Evolutionary conservation across 2,888 invertebrate species (phyloP).

Genomic region (Deilephila elpenor): DNA sequence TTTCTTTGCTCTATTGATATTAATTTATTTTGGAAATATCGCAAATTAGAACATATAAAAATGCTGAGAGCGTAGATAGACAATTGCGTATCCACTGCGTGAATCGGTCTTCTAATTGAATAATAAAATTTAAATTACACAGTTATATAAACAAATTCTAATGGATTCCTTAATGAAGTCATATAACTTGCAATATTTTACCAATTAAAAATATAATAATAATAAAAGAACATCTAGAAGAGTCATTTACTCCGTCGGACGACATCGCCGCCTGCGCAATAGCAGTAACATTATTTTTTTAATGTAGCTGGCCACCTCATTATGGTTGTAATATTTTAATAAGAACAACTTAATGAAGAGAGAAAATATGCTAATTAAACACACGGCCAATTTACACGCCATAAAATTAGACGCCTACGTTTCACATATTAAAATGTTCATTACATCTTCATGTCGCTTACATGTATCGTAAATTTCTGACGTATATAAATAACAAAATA

Average conservation of each 20-base stretch:
- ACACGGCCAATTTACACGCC: constrained; percentile 23
- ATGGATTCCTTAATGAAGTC: not conserved
- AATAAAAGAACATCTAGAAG: not conserved
- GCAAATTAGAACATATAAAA: too few species aligned
- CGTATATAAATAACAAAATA: constrained; percentile 28
- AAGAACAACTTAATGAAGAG: constrained; percentile 29
- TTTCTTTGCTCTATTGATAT: too few species aligned
- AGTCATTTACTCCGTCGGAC: not conserved
- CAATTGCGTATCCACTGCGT: too few species aligned
- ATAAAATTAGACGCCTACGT: constrained; percentile 25
- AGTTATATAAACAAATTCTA: not conserved
- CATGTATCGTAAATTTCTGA: not conserved
- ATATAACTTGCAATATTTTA: not conserved
- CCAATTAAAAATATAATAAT: constrained; percentile 4
- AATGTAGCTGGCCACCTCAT: constrained; percentile 13
- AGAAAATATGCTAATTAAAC: constrained; percentile 31
- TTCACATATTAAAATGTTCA: constrained; percentile 28
- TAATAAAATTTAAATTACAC: not conserved
- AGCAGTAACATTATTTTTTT: constrained; percentile 15
- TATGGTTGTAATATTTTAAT: constrained; percentile 23
- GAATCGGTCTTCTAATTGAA: not conserved
- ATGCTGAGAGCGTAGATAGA: too few species aligned
- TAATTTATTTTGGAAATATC: too few species aligned
- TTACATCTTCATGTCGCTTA: constrained; percentile 30
- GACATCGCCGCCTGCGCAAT: constrained; percentile 5